Conservation (phyloP, 1,140 invertebrate genomes). For the Micrasema longulum region DNA sequence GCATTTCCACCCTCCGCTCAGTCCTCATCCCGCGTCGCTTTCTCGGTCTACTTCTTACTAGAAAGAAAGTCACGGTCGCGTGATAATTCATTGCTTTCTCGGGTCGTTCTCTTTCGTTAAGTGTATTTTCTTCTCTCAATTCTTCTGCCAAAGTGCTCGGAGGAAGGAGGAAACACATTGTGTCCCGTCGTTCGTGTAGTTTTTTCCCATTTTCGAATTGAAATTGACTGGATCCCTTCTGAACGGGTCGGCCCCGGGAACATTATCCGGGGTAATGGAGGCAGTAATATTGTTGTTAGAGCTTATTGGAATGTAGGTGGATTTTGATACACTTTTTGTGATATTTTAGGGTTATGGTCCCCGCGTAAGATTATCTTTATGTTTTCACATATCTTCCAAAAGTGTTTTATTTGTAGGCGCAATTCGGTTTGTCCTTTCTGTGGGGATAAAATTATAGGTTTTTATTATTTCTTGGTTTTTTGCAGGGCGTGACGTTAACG, state of each 20-base stretch:
- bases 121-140: conserved; percentile 55
- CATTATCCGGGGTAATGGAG: conserved; percentile 54
- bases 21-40: conserved; percentile 39
- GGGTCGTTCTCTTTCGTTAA: conserved; percentile 53
- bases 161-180: conserved; percentile 48
- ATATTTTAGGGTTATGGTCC: conserved; percentile 35
- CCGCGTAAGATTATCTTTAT: conserved; percentile 27
- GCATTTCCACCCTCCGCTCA: conserved; percentile 41
- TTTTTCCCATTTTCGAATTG: conserved; percentile 52
- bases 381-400: conserved; percentile 19
- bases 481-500: conserved; percentile 74
- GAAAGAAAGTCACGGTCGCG: conserved; percentile 54
- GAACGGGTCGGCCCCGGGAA: conserved; percentile 43
- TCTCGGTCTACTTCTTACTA: conserved; percentile 50
- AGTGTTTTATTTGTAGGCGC: conserved; percentile 39
- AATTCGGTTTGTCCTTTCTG: background rate
- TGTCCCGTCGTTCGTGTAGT: conserved; percentile 49
- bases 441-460: no score
- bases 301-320: conserved; percentile 54
- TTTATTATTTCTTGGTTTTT: no score
- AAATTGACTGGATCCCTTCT: conserved; percentile 52
- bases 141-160: conserved; percentile 53
- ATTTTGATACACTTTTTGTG: conserved; percentile 44
- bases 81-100: conserved; percentile 54
- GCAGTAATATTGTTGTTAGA: conserved; percentile 53